These are phyloP conservation scores for Keiferia lycopersicella DNA, from an alignment of 2,888 invertebrate species.

Conservation along the genomic window DNA sequence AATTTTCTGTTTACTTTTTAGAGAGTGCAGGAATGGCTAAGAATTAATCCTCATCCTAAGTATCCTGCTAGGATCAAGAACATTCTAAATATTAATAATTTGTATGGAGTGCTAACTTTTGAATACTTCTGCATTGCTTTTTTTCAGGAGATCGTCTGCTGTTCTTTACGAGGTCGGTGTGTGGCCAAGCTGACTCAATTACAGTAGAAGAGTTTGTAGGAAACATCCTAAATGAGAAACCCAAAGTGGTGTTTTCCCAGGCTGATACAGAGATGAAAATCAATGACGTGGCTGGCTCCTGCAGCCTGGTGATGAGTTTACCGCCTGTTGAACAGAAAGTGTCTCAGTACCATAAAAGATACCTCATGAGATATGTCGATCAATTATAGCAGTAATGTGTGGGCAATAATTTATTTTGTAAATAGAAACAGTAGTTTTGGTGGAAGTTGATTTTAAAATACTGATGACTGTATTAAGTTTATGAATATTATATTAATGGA, in stretches of 20 bases:
- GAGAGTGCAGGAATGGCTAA: too few species aligned
- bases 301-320: slow-evolving; percentile 47
- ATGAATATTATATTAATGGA: not conserved
- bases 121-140: too few species aligned
- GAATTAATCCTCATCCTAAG: too few species aligned
- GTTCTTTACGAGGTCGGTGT: slow-evolving; percentile 54
- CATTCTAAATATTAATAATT: too few species aligned
- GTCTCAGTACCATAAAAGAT: slow-evolving; percentile 50
- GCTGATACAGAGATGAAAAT: slow-evolving; percentile 43
- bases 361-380: slow-evolving; percentile 46
- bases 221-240: slow-evolving; percentile 34
- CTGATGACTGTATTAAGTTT: not conserved
- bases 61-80: too few species aligned
- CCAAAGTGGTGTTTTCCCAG: slow-evolving; percentile 46
- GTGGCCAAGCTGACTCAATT: slow-evolving; percentile 44
- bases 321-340: slow-evolving; percentile 48
- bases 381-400: not conserved
- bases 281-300: slow-evolving; percentile 61
- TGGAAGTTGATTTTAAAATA: not conserved
- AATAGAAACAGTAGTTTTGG: not conserved
- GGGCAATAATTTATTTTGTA: too few species aligned
- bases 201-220: slow-evolving; percentile 54
- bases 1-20: too few species aligned
- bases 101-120: too few species aligned
- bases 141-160: slow-evolving; percentile 57